Evolutionary conservation across 2,113 vertebrate species (phyloP), one percentile per base, ranked within the genome.

Genomic region (Mirounga angustirostris): DNA sequence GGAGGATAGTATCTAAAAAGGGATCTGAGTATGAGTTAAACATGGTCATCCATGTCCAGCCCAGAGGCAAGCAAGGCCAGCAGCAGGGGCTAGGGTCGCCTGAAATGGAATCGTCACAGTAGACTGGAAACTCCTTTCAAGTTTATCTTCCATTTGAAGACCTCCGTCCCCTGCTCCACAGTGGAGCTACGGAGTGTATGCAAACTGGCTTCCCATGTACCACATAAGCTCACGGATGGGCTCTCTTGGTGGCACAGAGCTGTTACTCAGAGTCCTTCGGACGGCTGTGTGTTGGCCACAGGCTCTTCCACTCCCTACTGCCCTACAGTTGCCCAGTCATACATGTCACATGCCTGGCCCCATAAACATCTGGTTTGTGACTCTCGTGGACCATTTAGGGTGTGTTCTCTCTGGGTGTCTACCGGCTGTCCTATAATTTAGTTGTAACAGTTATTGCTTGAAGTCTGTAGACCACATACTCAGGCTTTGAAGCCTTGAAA

Each of bases 41-140:
- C 33, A 2, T 4, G 30, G 4, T 15, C 0, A 1, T 43, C 54
- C n/a, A 1, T 36, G 15, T 65, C 74, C 3, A 33, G 40, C 11
- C 46, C 52, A 54, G 46, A 91, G 22, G n/a, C 19, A 5, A 8
- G 71, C 4, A 18, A 76, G 33, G 36, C 84, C n/a, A 22, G 89
- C 30, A 3, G n/a, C 6, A 1, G 69, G 59, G 36, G 89, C 81
- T 5, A 33, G 3, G 4, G 2, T 36, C 30, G 26, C 36, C 14
- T 14, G 26, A 11, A 19, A 26, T 0, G 1, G 26, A 18, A 14
- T 36, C 30, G 11, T 36, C 74, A 13, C 5, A 1, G 4, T 4
- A 6, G 33, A 4, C 0, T 18, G 58, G 89, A 87, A 40, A 43
- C 74, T 6, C 18, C 43, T 58, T 52, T 28, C 50, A 30, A 58